phyloP scores from a whole-genome alignment of 1,140 invertebrate genomes.

The Tetramorium alpestre region DNA sequence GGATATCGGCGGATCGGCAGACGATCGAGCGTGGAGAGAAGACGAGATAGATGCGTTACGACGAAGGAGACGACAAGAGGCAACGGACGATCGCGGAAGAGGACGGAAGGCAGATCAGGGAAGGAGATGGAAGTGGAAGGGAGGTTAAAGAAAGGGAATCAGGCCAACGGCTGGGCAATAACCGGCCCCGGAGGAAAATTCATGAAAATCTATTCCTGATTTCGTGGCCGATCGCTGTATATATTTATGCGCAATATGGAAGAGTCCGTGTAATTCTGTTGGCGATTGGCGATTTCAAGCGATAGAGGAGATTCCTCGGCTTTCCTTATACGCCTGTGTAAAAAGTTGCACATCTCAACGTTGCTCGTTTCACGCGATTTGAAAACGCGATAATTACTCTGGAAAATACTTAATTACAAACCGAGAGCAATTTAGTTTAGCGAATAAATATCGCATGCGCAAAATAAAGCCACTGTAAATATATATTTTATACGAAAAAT shows the following conservation, averaged over 20 bases:
- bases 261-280: slow-evolving; percentile 14
- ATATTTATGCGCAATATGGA: slow-evolving; percentile 51
- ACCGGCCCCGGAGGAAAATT: slow-evolving; percentile 69
- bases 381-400: background rate
- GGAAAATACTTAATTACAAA: background rate
- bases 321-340: background rate
- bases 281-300: background rate
- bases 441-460: background rate
- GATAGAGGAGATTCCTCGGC: background rate
- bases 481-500: background rate
- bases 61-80: background rate
- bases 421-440: background rate
- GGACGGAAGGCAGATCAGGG: slow-evolving; percentile 21
- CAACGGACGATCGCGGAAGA: slow-evolving; percentile 39
- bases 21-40: slow-evolving; percentile 4
- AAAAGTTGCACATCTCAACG: background rate
- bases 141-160: slow-evolving; percentile 45
- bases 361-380: background rate
- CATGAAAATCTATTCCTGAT: slow-evolving; percentile 80
- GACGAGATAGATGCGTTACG: slow-evolving; percentile 44
- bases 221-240: slow-evolving; percentile 69
- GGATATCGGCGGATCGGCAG: slow-evolving; percentile 52
- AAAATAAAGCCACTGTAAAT: background rate
- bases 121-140: slow-evolving; percentile 37
- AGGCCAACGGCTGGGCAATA: slow-evolving; percentile 57